Evolutionary conservation across 2,113 vertebrate species (phyloP).

Genomic region (Macquaria ambigua): DNA sequence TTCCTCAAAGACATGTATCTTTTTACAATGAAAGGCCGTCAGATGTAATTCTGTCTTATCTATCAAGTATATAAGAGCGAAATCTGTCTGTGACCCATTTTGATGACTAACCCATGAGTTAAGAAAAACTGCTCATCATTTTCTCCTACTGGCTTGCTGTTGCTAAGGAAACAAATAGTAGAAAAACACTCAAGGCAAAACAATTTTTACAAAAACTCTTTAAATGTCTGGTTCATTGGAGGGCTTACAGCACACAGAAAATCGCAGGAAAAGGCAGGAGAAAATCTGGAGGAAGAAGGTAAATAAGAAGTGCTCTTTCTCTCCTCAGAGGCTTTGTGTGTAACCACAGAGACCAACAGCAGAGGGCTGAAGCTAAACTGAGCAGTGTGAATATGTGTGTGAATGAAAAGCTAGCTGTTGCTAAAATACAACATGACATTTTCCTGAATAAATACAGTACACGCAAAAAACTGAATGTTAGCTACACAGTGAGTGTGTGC

Average conservation of each 20-base stretch:
- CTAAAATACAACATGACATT: not conserved
- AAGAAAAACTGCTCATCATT: not conserved
- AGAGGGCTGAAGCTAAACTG: not conserved
- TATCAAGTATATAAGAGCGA: not conserved
- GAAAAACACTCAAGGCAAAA: slow-evolving; percentile 7
- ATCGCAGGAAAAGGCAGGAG: not conserved
- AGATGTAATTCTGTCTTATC: not conserved
- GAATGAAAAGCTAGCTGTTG: not conserved
- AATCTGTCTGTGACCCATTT: slow-evolving; percentile 18
- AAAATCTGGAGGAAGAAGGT: not conserved
- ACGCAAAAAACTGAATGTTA: not conserved
- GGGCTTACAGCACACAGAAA: not conserved
- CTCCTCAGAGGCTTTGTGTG: not conserved
- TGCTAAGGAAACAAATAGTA: slow-evolving; percentile 34
- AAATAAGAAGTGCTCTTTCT: not conserved
- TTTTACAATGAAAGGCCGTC: not conserved
- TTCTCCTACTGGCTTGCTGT: slow-evolving; percentile 16
- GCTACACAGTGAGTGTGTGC: not conserved
- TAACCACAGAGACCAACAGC: not conserved
- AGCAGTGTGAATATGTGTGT: not conserved
- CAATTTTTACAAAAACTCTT: not conserved
- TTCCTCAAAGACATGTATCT: not conserved
- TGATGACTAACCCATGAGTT: slow-evolving; percentile 18
- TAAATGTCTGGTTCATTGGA: slow-evolving; percentile 1
- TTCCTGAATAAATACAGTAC: not conserved